These are phyloP conservation scores for Xiphophorus birchmanni DNA, from an alignment of 2,797 vertebrate species.

Conservation along the genomic window DNA sequence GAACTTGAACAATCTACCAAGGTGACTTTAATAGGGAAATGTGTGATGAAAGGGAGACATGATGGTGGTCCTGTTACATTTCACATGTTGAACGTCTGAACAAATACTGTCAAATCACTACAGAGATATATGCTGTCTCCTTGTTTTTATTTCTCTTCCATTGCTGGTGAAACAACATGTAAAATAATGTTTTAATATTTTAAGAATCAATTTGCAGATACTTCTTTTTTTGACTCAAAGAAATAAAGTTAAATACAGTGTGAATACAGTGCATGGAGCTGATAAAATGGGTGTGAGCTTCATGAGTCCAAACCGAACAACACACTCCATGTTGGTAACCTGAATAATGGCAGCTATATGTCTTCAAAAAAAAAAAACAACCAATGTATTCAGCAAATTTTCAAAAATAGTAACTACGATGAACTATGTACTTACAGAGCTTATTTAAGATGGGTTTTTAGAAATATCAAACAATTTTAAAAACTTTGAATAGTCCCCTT, in stretches of 20 bases:
- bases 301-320: not conserved
- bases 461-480: not conserved
- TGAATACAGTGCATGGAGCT: not conserved
- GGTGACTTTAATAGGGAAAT: not conserved
- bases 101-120: not conserved
- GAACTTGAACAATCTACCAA: slow-evolving; percentile 1
- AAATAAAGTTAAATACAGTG: not conserved
- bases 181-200: not conserved
- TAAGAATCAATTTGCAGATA: not conserved
- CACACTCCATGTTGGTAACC: not conserved
- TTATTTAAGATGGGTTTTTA: slow-evolving; percentile 5
- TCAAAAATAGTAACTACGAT: not conserved
- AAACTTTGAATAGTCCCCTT: not conserved
- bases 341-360: not conserved
- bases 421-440: not conserved
- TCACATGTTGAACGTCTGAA: not conserved
- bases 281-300: not conserved
- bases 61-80: not conserved
- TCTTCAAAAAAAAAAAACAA: not conserved
- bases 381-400: not conserved
- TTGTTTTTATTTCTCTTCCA: not conserved
- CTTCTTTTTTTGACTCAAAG: not conserved
- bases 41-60: not conserved
- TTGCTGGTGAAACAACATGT: not conserved
- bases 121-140: not conserved